These are phyloP conservation scores for Semicossyphus pulcher DNA, from an alignment of 2,113 vertebrate genomes.

Conservation along the genomic window DNA sequence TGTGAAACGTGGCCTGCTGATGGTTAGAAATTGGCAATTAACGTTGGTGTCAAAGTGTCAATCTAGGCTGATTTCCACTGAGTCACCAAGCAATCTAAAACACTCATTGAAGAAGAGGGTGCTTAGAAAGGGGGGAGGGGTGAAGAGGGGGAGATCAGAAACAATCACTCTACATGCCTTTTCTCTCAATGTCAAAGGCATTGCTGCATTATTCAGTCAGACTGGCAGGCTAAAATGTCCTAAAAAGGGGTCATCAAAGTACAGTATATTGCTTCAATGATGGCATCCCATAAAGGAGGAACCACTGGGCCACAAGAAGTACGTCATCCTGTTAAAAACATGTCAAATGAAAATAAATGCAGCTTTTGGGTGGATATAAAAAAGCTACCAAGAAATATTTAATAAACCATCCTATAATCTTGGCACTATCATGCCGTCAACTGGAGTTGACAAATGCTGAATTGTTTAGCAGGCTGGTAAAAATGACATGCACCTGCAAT, in stretches of 20 bases:
- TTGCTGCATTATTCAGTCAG: slow-evolving; percentile 69
- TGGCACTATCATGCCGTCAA: slow-evolving; percentile 12
- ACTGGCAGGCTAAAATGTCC: slow-evolving; percentile 16
- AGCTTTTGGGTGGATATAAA: slow-evolving; percentile 44
- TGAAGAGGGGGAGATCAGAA: slow-evolving; percentile 55
- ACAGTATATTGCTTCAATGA: slow-evolving; percentile 30
- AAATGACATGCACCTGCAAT: background rate
- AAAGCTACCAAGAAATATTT: slow-evolving; percentile 14
- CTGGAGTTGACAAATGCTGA: slow-evolving; percentile 20
- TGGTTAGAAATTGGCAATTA: slow-evolving; percentile 78
- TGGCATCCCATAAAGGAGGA: slow-evolving; percentile 21
- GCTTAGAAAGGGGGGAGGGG: slow-evolving; percentile 26
- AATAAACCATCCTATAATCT: slow-evolving; percentile 24
- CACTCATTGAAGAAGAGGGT: slow-evolving; percentile 59
- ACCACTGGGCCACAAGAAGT: slow-evolving; percentile 7
- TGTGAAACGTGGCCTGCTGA: slow-evolving; percentile 60
- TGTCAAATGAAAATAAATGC: slow-evolving; percentile 46
- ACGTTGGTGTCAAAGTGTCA: slow-evolving; percentile 78
- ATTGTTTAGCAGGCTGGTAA: slow-evolving; percentile 22
- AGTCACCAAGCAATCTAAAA: slow-evolving; percentile 71
- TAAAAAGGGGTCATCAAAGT: slow-evolving; percentile 23
- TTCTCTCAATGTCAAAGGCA: slow-evolving; percentile 68
- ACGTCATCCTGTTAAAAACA: slow-evolving; percentile 22
- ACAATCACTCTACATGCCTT: slow-evolving; percentile 67
- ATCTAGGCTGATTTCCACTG: slow-evolving; percentile 77